Evolutionary conservation across 2,888 invertebrate species (phyloP), one percentile per base, ranked within the genome.

Genomic region (Bellardia bayeri): DNA sequence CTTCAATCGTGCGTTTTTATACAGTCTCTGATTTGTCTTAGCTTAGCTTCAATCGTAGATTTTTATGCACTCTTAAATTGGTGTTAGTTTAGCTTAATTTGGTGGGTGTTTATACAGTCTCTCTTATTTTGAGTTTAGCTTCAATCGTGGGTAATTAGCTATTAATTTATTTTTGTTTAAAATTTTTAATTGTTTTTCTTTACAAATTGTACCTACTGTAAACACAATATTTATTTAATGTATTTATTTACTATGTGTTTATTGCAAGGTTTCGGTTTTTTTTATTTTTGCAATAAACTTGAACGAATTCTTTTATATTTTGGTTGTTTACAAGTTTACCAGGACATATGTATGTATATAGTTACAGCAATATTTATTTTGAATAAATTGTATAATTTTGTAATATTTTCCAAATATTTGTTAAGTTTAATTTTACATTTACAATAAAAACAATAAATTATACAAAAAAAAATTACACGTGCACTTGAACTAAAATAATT

Each of bases 401-500:
- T 2, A 37, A 54, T 8, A 33, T 56, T 56, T 56, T 72, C 37
- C 40, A 40, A 72, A 76, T 61, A 54, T 23, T 33, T 61, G 14
- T 74, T 45, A 23, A 9, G 23, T 76, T 76, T 23, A 5, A 64
- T 23, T 66, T 66, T 54, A 66, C 40, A 76, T 23, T 61, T 78
- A 54, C 30, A 40, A 64, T 33, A 14, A 8, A 14, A 51, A 51
- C 30, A 51, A 37, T 5, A 63, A 33, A 23, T 79, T 13, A 37
- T 23, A 56, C n/a, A 23, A 8, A 7, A 23, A 58, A 71, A 75
- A n/a, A 40, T 45, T 63, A 63, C 79, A 83, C 82, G 75, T 86
- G 86, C 86, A 86, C 82, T 86, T 86, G 86, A 86, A 83, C 86
- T 80, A 83, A 86, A 72, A 83, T 83, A 75, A 40, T 75, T 11